Evolutionary conservation across 1,140 invertebrate genomes (phyloP), one percentile per base, ranked within the genome.

Genomic region (Plutomurus gul): DNA sequence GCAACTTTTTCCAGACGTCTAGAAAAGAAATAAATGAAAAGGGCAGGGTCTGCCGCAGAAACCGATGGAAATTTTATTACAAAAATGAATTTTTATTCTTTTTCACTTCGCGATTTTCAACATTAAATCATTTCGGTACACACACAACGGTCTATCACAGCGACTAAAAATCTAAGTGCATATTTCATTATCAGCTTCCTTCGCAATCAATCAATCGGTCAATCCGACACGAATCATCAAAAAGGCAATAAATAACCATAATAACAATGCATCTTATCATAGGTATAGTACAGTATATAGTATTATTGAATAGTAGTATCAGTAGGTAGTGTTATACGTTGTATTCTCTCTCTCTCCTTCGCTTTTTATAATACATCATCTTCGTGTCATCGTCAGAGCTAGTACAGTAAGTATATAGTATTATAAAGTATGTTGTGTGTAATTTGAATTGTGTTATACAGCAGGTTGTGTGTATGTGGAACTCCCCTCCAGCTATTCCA

Each of bases 131-230:
- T 82, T 76, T 82, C 76, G 81, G 75, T 79, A 82, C 81, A 82
- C 80, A 81, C 81, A 82, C 77, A 82, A 82, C 81, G 74, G 36
- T 75, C 81, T 82, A 82, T 82, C 81, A 82, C 81, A 82, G 81
- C 81, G 81, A 82, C 81, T 82, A 82, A 79, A 81, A 82, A 76
- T 82, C 77, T 76, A 79, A 76, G 81, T 82, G 74, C 73, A 76
- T 79, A 75, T 71, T 78, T 78, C 46, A 40, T 77, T 46, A 40
- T 77, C 25, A 30, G 39, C 70, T 65, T 65, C 56, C 70, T 40
- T 37, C 30, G 33, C 22, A 70, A 43, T 43, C 40, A 43, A 70
- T 70, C 70, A 40, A 40, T 43, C 8, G n/a, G n/a, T 65, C 56
- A 65, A 65, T 65, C 56, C 30, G 27, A 65, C 56, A 33, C 56